Conservation (phyloP, 2,113 vertebrate genomes). For the Leptobrachium leishanense region DNA sequence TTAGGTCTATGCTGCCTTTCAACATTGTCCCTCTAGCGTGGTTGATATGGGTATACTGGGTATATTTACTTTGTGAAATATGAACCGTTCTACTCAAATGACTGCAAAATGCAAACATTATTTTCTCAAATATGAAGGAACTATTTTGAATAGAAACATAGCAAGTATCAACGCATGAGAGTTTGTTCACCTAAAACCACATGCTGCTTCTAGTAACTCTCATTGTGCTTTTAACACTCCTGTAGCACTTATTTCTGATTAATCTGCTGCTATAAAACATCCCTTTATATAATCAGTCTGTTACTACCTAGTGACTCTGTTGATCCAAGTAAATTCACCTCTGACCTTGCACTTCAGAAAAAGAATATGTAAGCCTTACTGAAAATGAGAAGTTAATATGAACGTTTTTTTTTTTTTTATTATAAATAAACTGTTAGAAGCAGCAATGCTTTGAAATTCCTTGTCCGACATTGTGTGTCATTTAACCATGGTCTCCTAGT, state of each 20-base stretch:
- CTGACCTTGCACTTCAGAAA: neutral
- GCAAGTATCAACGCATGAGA: too few relatives aligned
- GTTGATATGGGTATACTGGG: too few relatives aligned
- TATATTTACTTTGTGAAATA: too few relatives aligned
- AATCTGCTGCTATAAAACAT: neutral
- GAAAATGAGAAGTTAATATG: neutral
- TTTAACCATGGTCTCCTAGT: neutral
- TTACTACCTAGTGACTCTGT: neutral
- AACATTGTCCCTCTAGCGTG: too few relatives aligned
- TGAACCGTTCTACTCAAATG: too few relatives aligned
- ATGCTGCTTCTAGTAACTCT: neutral
- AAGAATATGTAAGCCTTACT: neutral
- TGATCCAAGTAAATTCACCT: neutral
- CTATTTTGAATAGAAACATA: too few relatives aligned
- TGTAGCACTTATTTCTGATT: neutral
- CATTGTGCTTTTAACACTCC: neutral
- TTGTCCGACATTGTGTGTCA: slow-evolving; percentile 1
- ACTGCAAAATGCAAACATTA: too few relatives aligned
- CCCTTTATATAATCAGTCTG: neutral
- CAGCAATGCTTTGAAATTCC: neutral
- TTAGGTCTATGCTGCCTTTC: too few relatives aligned
- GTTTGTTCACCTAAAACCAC: neutral
- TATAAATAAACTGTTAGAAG: neutral
- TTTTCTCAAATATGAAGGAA: too few relatives aligned
- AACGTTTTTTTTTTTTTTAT: neutral